Evolutionary conservation across 35 echinoderm and acorn worm species (phyloP).

Genomic region (Lytechinus pictus): DNA sequence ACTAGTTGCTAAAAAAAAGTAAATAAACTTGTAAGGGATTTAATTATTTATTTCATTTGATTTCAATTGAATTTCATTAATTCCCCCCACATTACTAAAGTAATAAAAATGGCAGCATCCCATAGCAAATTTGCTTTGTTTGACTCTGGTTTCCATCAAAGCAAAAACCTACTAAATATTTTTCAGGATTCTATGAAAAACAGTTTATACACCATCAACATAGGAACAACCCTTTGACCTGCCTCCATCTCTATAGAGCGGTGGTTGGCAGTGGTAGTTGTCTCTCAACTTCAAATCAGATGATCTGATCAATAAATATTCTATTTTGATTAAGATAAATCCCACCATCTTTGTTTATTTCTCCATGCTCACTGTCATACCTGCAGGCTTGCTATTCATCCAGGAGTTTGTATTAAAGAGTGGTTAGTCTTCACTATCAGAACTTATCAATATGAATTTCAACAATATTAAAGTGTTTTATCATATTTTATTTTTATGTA

Average conservation of each 20-base stretch:
- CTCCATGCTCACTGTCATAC: neutral
- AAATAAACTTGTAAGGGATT: too few species aligned
- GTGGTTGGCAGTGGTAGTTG: neutral
- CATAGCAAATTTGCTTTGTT: too few species aligned
- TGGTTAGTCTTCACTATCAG: neutral
- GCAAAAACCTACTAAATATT: too few species aligned
- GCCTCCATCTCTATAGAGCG: neutral
- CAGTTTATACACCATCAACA: too few species aligned
- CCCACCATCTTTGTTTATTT: neutral
- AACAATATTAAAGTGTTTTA: too few species aligned
- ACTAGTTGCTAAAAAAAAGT: too few species aligned
- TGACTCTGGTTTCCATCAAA: too few species aligned
- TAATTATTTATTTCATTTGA: too few species aligned
- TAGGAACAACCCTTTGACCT: neutral
- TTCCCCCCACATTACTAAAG: too few species aligned
- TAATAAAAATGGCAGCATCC: too few species aligned
- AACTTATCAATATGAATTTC: neutral
- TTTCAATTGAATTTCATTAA: too few species aligned
- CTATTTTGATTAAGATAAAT: neutral
- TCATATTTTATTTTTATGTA: neutral
- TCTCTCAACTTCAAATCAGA: neutral
- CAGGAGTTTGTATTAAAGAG: neutral
- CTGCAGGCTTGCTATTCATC: neutral
- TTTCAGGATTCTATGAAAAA: too few species aligned
- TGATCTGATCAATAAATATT: constrained; percentile 21